phyloP scores from a whole-genome alignment of 1,140 invertebrate species.

The Polyergus mexicanus region DNA sequence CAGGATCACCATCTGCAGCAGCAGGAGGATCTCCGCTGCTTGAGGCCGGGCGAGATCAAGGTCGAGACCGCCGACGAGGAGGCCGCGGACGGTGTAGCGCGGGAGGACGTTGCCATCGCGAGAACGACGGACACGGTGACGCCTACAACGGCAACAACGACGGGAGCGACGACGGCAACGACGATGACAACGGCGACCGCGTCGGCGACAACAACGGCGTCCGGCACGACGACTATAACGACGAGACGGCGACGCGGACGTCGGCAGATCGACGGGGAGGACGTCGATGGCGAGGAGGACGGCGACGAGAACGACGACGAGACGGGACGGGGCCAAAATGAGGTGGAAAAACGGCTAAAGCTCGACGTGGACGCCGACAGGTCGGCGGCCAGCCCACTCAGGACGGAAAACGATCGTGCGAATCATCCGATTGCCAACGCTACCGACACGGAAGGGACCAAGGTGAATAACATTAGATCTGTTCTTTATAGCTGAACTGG shows the following conservation, averaged over 20 bases:
- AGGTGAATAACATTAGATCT: conserved; percentile 67
- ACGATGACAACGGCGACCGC: conserved; percentile 54
- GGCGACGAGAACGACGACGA: conserved; percentile 85
- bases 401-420: conserved; percentile 78
- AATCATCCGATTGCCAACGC: conserved; percentile 78
- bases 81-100: conserved; percentile 68
- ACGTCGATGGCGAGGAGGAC: conserved; percentile 71
- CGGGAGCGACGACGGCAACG: conserved; percentile 45
- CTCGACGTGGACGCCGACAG: conserved; percentile 76
- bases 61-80: conserved; percentile 77
- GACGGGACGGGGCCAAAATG: conserved; percentile 67
- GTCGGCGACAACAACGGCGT: conserved; percentile 77
- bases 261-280: conserved; percentile 66
- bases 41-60: conserved; percentile 77
- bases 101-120: conserved; percentile 63
- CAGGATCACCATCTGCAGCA: conserved; percentile 62
- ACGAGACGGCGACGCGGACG: conserved; percentile 67
- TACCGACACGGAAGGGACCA: conserved; percentile 82
- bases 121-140: conserved; percentile 61
- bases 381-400: conserved; percentile 74
- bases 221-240: conserved; percentile 69
- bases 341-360: conserved; percentile 79
- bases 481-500: too few species aligned
- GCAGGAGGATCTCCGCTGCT: conserved; percentile 69
- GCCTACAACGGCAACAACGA: conserved; percentile 57